Evolutionary conservation across 35 echinoderm and acorn worm species (phyloP), one percentile per base, ranked within the genome.

Genomic region (Apostichopus parvimensis): DNA sequence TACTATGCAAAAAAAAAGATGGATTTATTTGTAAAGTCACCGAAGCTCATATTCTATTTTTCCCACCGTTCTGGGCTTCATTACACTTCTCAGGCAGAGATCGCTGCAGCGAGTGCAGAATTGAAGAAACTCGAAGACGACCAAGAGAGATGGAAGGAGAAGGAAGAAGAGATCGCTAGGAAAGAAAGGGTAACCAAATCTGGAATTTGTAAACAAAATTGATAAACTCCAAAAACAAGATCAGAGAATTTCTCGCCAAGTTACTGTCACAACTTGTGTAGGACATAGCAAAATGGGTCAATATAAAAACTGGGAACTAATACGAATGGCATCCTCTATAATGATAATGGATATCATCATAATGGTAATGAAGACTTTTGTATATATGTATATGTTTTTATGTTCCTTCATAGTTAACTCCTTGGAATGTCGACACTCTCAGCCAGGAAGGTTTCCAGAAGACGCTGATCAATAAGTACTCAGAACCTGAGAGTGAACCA

Each of bases 351-450:
- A 45, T 45, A 45, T 45, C 34, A 45, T 4, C 2, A 45, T 45
- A 45, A 4, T 4, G 34, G 34, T 45, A 45, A 45, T 45, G 34
- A 45, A 45, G 34, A 45, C 26, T 28, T 28, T 28, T 28, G 1
- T 25, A 25, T 25, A 28, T 28, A 28, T 28, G 26, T 28, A 28
- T 28, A 45, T 45, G 4, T 45, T 45, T 45, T 45, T 45, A 45
- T 45, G 34, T 45, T 45, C 34, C 2, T 60, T 72, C 11, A 4
- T 52, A 95, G 93, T 22, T 88, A 18, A 98, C 97, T 1, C 97
- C 97, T 77, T 98, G 94, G 97, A 98, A 98, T 92, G 97, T 98
- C 9, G 97, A 98, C 58, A 98, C 97, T 6, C 86, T 98, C 10
- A 94, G 97, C 59, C 78, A 98, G 21, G 95, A 95, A 64, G 97